Evolutionary conservation across 2,113 vertebrate species (phyloP), one percentile per base, ranked within the genome.

Genomic region (Bolborhynchus lineola): DNA sequence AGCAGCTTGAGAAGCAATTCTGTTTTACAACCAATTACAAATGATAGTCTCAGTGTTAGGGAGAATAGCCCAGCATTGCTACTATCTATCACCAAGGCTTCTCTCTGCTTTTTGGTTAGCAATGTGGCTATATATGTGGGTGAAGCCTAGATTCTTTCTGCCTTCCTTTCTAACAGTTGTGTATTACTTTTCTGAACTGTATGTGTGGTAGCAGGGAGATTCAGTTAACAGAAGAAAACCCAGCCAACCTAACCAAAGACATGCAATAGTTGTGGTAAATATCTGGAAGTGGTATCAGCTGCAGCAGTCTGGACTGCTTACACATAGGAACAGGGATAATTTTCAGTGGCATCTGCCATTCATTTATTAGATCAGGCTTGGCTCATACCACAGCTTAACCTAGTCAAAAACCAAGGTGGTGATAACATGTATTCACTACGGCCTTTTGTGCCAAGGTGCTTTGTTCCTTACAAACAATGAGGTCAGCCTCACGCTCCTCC

Each of bases 21-120:
- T 72, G 55, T 82, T 94, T 95, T 94, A 92, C 14, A 79, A 82
- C 17, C 86, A 94, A 84, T 92, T 91, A 83, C 28, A 53, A 90
- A 41, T 29, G 57, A 89, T 69, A 55, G 77, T 80, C 15, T 55
- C 19, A 89, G 53, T 24, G 39, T 59, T 20, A 87, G 19, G 19
- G 57, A 68, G 64, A 86, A 84, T 53, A 86, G 63, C n/a, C 41
- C 75, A 86, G 42, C 39, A 55, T 0, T 55, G 71, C 71, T 91
- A 64, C 57, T 77, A 10, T 13, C 31, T 53, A 77, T 47, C 35
- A 64, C 55, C 39, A 52, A 62, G 41, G 42, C 71, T 65, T 63
- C 41, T 63, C 50, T 65, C 60, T 80, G 70, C 19, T 17, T 80
- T 42, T 28, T 67, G 35, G 17, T 20, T 25, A 67, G 71, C 19